phyloP scores from a whole-genome alignment of 30 jellyfish, hydroid and myxozoan genomes.

The Aurelia aurita complex sp. Pacific region DNA sequence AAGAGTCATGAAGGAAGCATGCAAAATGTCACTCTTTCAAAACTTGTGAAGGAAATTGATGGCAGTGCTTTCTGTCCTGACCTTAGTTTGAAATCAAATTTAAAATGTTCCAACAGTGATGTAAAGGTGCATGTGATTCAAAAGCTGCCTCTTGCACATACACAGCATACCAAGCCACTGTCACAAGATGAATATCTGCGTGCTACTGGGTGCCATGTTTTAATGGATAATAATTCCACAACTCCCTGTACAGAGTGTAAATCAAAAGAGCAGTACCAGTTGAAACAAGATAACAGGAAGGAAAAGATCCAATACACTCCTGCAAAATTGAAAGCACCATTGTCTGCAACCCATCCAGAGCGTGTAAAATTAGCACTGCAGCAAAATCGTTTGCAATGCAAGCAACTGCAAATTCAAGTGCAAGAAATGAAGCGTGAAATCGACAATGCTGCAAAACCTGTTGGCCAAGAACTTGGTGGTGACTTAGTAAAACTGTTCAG shows the following conservation, averaged over 20 bases:
- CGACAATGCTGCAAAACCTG: slow-evolving; percentile 11
- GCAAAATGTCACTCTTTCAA: slow-evolving; percentile 34
- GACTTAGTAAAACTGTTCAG: slow-evolving; percentile 26
- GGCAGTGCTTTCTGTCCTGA: slow-evolving; percentile 18
- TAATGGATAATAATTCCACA: background rate
- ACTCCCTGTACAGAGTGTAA: background rate
- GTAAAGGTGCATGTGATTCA: slow-evolving; percentile 22
- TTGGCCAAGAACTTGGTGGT: slow-evolving; percentile 10
- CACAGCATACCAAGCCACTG: slow-evolving; percentile 17
- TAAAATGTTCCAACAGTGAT: slow-evolving; percentile 9
- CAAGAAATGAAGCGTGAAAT: slow-evolving; percentile 34
- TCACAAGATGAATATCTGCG: slow-evolving; percentile 25
- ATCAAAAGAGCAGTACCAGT: slow-evolving; percentile 7
- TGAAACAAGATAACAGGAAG: background rate
- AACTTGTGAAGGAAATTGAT: slow-evolving; percentile 38
- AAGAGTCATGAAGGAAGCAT: slow-evolving; percentile 1
- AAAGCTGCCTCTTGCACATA: background rate
- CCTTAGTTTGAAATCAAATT: slow-evolving; percentile 1
- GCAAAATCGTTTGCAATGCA: slow-evolving; percentile 28
- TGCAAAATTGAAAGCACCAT: slow-evolving; percentile 16
- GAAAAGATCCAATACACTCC: slow-evolving; percentile 12
- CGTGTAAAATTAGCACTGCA: slow-evolving; percentile 24
- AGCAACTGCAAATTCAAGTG: slow-evolving; percentile 43
- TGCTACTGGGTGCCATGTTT: slow-evolving; percentile 2
- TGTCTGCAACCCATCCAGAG: slow-evolving; percentile 22